Evolutionary conservation across 2,888 invertebrate genomes (phyloP).

Genomic region (Diarsia mendica): DNA sequence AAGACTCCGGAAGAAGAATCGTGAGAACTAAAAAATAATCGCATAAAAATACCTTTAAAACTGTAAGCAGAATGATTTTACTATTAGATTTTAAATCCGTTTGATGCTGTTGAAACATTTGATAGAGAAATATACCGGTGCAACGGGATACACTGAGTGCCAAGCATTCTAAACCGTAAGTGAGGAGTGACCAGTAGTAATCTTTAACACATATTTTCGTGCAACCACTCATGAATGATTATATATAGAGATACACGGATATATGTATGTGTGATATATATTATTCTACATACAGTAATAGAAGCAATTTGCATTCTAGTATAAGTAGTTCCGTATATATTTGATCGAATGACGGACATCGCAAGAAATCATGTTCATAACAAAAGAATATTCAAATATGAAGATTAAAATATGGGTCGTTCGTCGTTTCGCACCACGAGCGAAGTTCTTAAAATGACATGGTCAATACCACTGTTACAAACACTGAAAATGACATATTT

Average conservation of each 20-base stretch:
- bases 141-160: constrained; percentile 43
- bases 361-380: not conserved
- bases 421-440: no score
- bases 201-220: constrained; percentile 22
- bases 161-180: constrained; percentile 35
- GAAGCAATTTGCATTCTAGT: not conserved
- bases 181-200: constrained; percentile 8
- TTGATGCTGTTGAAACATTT: constrained; percentile 19
- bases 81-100: constrained; percentile 10
- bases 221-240: not conserved
- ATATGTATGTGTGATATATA: not conserved
- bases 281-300: not conserved
- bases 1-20: constrained; percentile 3
- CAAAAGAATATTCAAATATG: not conserved
- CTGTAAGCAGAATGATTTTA: not conserved
- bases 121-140: constrained; percentile 40
- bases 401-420: no score
- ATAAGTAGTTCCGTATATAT: not conserved
- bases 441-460: no score
- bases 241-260: not conserved
- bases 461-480: no score
- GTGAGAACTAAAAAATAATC: not conserved
- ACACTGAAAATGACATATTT: no score
- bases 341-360: not conserved
- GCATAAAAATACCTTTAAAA: not conserved